A percentile compares a stretch with the other conserved stretches of the same genome.
Conservation (phyloP, 2,888 invertebrate genomes). For the Pediacus dermestoides region DNA sequence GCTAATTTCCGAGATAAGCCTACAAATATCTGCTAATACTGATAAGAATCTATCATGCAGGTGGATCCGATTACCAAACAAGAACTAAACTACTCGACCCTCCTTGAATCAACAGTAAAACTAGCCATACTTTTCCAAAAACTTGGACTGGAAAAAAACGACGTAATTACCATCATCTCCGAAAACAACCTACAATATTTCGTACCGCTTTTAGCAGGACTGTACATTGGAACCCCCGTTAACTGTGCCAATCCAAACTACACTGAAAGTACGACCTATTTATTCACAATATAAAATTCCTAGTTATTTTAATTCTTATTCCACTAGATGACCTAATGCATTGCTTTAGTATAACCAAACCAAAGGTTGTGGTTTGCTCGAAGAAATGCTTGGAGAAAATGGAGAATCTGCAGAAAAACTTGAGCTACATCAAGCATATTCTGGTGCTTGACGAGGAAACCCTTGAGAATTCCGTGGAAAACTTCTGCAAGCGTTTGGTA, state of each 20-base stretch:
- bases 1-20: too few relatives aligned
- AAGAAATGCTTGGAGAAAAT: constrained; percentile 5
- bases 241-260: constrained; percentile 1
- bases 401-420: constrained; percentile 4
- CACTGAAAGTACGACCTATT: not conserved
- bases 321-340: constrained; percentile 14
- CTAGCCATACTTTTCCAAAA: not conserved
- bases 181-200: not conserved
- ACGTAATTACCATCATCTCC: not conserved
- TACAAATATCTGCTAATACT: too few relatives aligned
- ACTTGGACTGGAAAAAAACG: not conserved
- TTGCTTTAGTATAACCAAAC: constrained; percentile 6
- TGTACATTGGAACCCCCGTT: not conserved
- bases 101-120: not conserved
- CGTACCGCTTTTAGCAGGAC: not conserved
- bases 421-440: not conserved
- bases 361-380: constrained; percentile 9
- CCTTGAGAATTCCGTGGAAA: too few relatives aligned
- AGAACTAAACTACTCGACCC: not conserved
- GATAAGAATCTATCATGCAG: too few relatives aligned
- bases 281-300: not conserved
- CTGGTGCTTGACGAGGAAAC: constrained; percentile 3
- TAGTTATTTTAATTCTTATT: not conserved
- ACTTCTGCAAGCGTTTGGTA: too few relatives aligned
- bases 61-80: not conserved